Evolutionary conservation across 2,113 vertebrate species (phyloP).

Genomic region (Myotis yumanensis): DNA sequence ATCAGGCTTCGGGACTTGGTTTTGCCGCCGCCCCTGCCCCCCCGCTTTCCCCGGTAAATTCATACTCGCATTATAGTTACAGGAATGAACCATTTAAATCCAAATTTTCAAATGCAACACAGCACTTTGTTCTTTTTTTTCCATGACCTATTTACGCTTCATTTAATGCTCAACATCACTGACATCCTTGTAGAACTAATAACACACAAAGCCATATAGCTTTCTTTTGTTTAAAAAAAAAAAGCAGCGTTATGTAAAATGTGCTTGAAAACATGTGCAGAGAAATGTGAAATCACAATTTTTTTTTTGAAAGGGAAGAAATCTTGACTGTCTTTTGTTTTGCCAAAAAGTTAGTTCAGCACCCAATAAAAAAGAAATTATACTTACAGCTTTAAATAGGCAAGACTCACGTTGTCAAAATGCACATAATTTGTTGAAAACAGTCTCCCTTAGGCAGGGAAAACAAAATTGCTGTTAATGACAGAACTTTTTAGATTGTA

Average conservation of each 20-base stretch:
- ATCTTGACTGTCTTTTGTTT: slow-evolving; percentile 45
- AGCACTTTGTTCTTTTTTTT: slow-evolving; percentile 12
- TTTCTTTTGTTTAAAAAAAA: slow-evolving; percentile 23
- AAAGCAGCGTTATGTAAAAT: slow-evolving; percentile 29
- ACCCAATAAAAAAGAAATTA: slow-evolving; percentile 70
- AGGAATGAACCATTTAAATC: neutral
- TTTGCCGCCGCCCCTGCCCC: too few species aligned
- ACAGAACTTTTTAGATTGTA: slow-evolving; percentile 66
- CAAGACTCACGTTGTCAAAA: slow-evolving; percentile 30
- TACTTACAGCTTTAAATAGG: slow-evolving; percentile 64
- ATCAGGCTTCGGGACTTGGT: neutral
- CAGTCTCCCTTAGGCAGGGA: slow-evolving; percentile 61
- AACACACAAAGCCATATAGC: neutral
- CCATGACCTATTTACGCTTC: slow-evolving; percentile 54
- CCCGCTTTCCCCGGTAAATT: neutral
- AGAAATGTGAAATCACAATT: slow-evolving; percentile 63
- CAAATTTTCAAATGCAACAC: slow-evolving; percentile 20
- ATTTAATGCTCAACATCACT: slow-evolving; percentile 28
- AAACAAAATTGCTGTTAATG: slow-evolving; percentile 73
- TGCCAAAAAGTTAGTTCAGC: slow-evolving; percentile 69
- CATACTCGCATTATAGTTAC: neutral
- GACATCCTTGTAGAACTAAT: neutral
- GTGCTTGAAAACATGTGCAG: slow-evolving; percentile 37
- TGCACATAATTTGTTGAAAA: slow-evolving; percentile 65
- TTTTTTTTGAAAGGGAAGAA: slow-evolving; percentile 44